These are phyloP conservation scores for Abramis brama DNA, from an alignment of 2,113 vertebrate species.

Conservation along the genomic window DNA sequence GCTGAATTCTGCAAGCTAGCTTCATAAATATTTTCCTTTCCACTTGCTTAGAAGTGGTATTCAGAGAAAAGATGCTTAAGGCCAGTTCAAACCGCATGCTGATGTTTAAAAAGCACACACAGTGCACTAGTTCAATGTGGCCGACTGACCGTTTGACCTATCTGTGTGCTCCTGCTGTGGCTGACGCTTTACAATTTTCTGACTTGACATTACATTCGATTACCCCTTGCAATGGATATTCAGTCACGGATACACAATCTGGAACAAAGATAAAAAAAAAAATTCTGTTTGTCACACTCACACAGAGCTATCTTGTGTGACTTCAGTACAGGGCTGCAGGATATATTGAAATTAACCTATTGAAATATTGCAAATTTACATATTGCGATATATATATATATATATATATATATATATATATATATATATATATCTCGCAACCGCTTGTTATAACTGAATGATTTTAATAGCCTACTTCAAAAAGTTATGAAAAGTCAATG, in stretches of 20 bases:
- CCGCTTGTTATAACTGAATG: no score
- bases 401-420: no score
- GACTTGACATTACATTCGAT: neutral
- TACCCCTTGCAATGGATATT: neutral
- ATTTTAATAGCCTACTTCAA: no score
- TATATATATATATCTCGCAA: no score
- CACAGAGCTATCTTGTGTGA: no score
- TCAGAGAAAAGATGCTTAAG: neutral
- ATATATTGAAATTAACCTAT: no score
- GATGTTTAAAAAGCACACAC: conserved; percentile 7
- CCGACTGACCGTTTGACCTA: conserved; percentile 6
- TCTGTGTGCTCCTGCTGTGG: neutral
- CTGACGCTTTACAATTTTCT: neutral
- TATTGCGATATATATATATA: no score
- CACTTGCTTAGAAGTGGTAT: neutral
- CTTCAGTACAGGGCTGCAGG: no score
- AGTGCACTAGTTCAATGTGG: neutral
- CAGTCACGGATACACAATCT: neutral
- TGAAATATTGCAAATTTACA: no score
- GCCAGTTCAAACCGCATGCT: neutral
- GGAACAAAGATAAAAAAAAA: neutral
- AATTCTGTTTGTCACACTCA: no score
- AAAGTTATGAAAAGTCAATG: no score
- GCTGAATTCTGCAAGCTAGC: conserved; percentile 37
- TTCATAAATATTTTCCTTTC: conserved; percentile 13